A percentile compares a stretch with the other conserved stretches of the same genome.
Evolutionary conservation across 2,113 vertebrate species (phyloP).

Genomic region (Alosa alosa): DNA sequence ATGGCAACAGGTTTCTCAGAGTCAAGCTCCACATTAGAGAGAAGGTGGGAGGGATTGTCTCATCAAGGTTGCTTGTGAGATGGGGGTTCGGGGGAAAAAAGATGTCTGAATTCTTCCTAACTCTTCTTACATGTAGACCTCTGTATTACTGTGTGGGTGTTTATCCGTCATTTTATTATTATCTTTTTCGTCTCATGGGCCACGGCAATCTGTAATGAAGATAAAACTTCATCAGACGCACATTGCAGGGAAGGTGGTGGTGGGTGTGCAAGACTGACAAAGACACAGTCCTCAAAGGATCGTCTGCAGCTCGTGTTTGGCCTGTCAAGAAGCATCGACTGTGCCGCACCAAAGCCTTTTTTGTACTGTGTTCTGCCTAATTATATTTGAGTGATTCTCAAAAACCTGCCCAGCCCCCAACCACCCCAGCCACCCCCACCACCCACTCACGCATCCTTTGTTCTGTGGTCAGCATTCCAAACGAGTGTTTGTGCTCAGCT

Average conservation of each 20-base stretch:
- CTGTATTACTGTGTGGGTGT: not conserved
- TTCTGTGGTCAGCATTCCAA: slow-evolving; percentile 1
- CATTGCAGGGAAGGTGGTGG: not conserved
- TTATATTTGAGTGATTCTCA: not conserved
- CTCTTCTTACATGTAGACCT: not conserved
- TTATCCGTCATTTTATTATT: not conserved
- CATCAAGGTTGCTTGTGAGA: slow-evolving; percentile 59
- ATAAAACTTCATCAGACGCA: not conserved
- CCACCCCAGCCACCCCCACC: no score
- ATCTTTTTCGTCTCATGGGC: not conserved
- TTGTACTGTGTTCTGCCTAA: not conserved
- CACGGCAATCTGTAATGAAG: not conserved
- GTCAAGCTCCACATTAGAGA: slow-evolving; percentile 52
- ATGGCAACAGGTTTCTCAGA: slow-evolving; percentile 67
- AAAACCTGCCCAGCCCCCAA: not conserved
- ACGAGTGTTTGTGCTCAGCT: not conserved
- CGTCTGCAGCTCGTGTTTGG: not conserved
- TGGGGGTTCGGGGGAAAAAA: slow-evolving; percentile 25
- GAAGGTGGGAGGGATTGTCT: slow-evolving; percentile 37
- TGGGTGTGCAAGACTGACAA: not conserved
- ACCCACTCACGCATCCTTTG: not conserved
- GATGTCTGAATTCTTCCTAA: not conserved
- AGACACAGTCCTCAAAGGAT: not conserved
- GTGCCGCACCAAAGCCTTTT: not conserved
- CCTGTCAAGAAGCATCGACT: not conserved